Evolutionary conservation across 1,140 invertebrate species (phyloP).

Genomic region (Oppia nitens): DNA sequence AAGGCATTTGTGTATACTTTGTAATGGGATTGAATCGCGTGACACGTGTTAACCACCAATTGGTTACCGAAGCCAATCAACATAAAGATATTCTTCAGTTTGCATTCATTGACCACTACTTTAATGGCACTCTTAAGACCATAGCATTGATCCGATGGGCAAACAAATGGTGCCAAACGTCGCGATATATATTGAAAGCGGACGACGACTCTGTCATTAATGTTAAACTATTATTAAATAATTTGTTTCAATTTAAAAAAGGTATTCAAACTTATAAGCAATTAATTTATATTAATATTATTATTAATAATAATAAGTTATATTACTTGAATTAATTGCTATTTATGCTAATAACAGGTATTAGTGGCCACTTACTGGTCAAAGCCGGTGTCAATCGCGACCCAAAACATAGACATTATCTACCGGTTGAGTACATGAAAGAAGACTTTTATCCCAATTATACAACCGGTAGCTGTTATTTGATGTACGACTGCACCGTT

Average conservation of each 20-base stretch:
- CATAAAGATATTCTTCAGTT: conserved; percentile 19
- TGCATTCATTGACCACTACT: conserved; percentile 25
- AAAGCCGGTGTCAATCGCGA: conserved; percentile 69
- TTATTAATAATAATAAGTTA: too few relatives aligned
- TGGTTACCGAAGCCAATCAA: conserved; percentile 15
- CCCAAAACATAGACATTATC: conserved; percentile 37
- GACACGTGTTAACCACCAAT: conserved; percentile 1
- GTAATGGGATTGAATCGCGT: conserved; percentile 13
- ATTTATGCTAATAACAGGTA: too few relatives aligned
- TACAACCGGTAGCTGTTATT: conserved; percentile 23
- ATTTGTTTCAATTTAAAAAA: conserved; percentile 5
- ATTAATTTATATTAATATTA: too few relatives aligned
- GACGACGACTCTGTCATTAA: conserved; percentile 71
- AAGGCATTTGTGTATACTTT: conserved; percentile 15
- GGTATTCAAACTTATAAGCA: too few relatives aligned
- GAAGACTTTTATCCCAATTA: conserved; percentile 21
- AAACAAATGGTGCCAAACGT: conserved; percentile 39
- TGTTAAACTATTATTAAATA: conserved; percentile 27
- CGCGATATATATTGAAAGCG: conserved; percentile 54
- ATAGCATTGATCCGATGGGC: conserved; percentile 31
- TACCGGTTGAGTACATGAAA: conserved; percentile 18
- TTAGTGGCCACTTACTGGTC: too few relatives aligned
- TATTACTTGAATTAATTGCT: too few relatives aligned
- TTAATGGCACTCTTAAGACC: conserved; percentile 26
- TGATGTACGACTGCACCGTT: conserved; percentile 37